Base-by-base conservation (phyloP, 1,140 invertebrate genomes). In the Teleogryllus occipitalis region DNA sequence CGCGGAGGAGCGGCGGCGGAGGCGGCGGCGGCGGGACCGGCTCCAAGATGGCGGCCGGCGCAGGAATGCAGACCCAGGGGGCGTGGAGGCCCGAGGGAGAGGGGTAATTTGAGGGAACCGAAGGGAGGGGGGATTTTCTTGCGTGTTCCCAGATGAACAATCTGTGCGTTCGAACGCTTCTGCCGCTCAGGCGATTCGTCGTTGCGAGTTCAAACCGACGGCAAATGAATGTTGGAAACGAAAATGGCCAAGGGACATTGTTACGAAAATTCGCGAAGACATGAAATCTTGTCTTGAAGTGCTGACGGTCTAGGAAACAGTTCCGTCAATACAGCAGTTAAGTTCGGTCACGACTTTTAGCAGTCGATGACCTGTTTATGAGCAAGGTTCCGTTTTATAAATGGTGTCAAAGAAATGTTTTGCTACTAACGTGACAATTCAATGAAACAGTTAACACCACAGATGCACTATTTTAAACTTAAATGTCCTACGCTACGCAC, bases 81-180 rank as follows among this genome's bases (percentile, higher is more conserved):
- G 79, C 73, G 76, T 47, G 79, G 76, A 81, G 76, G 73, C 46
- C 47, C 22, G 77, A n/a, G 75, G 75, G 65, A 80, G n/a, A 76
- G 48, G 75, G 54, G 49, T 48, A 54, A 79, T 39, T 49, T 54
- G 79, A 79, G 0, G 18, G 79, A 78, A 74, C 54, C 54, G 18
- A 39, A 22, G 21, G 78, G 14, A 27, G 49, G 49, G 54, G 7
- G 27, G 18, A 46, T 65, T 65, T 65, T 65, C 54, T 65, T 65
- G 54, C 54, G 7, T 65, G 54, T 65, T 65, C 18, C 54, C 2
- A 65, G 54, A 65, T 72, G 39, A 78, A 54, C 54, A 77, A 77
- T 77, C 76, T 77, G 76, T 77, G 46, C 48, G 47, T 77, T 77
- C 48, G 76, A 77, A 77, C 39, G 21, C 76, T 48, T 48, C 48